Conservation (phyloP, 1,140 invertebrate genomes). For the Drosophila nannoptera region DNA sequence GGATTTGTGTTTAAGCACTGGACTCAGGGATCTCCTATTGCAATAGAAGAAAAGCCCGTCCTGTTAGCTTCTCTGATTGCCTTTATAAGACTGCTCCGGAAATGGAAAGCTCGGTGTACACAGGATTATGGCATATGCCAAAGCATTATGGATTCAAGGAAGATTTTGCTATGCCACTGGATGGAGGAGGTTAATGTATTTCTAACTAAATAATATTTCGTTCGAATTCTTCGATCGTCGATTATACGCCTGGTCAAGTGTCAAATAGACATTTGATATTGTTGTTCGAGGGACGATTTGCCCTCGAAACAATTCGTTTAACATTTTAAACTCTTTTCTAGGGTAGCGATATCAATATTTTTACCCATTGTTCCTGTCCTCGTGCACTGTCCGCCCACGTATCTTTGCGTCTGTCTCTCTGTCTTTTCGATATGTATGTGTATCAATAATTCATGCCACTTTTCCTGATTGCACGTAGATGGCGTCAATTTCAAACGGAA, state of each 20-base stretch:
- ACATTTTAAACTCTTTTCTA: slow-evolving; percentile 29
- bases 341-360: neutral
- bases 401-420: neutral
- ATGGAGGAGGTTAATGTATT: no score
- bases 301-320: slow-evolving; percentile 2
- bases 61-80: neutral
- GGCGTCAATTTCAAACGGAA: slow-evolving; percentile 70
- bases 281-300: slow-evolving; percentile 1
- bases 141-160: neutral
- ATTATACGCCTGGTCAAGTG: no score
- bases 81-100: neutral
- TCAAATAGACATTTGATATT: neutral
- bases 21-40: slow-evolving; percentile 5
- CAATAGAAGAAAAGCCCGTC: neutral
- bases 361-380: slow-evolving; percentile 12
- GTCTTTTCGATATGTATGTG: slow-evolving; percentile 30
- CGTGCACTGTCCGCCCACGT: neutral
- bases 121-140: no score
- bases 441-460: slow-evolving; percentile 72
- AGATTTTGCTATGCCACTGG: no score
- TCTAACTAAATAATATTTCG: no score
- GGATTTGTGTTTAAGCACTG: slow-evolving; percentile 9
- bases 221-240: no score
- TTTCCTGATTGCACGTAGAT: slow-evolving; percentile 75
- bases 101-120: no score